Percentiles rank a stretch among this genome's conserved stretches.
phyloP scores from a whole-genome alignment of 2,113 vertebrate genomes.

The Cervus canadensis region DNA sequence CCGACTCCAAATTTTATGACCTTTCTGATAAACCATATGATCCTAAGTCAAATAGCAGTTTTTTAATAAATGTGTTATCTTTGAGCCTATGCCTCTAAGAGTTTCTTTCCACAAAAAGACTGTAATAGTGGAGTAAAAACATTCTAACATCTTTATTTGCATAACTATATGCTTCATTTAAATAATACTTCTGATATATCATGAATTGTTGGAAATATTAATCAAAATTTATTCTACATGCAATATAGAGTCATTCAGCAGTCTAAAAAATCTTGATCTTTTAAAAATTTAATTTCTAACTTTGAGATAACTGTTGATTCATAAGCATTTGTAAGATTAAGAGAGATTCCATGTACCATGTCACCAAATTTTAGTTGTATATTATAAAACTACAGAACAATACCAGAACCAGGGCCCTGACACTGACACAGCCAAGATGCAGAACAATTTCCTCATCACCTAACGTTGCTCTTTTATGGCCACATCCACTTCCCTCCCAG shows the following conservation, averaged over 20 bases:
- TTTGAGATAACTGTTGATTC: background rate
- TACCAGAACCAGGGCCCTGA: background rate
- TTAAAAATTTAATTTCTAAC: background rate
- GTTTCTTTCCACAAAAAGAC: background rate
- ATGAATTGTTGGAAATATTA: background rate
- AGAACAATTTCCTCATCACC: background rate
- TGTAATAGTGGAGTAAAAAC: background rate
- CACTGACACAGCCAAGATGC: background rate
- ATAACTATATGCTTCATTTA: background rate
- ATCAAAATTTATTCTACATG: background rate
- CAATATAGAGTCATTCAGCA: background rate
- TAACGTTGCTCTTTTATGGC: background rate
- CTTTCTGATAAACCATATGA: background rate
- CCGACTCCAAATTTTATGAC: background rate
- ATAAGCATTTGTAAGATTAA: background rate
- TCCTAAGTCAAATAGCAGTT: background rate
- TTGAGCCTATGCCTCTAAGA: background rate
- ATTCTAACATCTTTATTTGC: background rate
- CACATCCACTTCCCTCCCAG: background rate
- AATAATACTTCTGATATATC: background rate
- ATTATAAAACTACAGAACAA: background rate
- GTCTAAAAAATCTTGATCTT: background rate
- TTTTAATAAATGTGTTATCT: background rate
- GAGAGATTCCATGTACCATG: background rate
- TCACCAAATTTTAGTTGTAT: background rate